Evolutionary conservation across 1,140 invertebrate genomes (phyloP).

Genomic region (Lasioglossum baleicum): DNA sequence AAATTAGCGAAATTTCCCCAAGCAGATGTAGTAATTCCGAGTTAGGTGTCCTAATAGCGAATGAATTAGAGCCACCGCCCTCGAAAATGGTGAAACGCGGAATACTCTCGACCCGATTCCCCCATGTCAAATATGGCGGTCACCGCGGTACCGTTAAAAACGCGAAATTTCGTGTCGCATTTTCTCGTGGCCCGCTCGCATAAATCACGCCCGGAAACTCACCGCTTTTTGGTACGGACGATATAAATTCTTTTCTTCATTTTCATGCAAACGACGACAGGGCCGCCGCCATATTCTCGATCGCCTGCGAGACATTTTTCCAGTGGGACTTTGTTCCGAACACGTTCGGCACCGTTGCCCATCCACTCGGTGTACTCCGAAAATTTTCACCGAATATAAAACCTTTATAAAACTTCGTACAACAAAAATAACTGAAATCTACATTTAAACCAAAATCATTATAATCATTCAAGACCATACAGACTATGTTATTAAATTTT

Average conservation of each 20-base stretch:
- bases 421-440: no score
- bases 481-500: no score
- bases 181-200: constrained; percentile 1
- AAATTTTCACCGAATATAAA: not conserved
- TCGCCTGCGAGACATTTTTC: constrained; percentile 18
- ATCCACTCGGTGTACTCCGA: not conserved
- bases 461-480: no score
- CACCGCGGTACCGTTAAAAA: not conserved
- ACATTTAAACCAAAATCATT: no score
- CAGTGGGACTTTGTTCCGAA: not conserved
- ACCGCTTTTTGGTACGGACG: constrained; percentile 15
- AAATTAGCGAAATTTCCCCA: no score
- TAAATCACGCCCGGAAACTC: constrained; percentile 27
- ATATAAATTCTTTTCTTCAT: constrained; percentile 48
- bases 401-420: no score
- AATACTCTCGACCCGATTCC: constrained; percentile 2
- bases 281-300: constrained; percentile 14
- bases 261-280: constrained; percentile 37
- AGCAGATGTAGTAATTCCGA: not conserved
- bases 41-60: not conserved
- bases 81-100: not conserved
- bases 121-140: not conserved
- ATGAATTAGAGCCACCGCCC: not conserved
- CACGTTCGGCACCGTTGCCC: not conserved
- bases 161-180: constrained; percentile 18